These are phyloP conservation scores for Ptilonorhynchus violaceus DNA, from an alignment of 2,113 vertebrate species.

Conservation along the genomic window DNA sequence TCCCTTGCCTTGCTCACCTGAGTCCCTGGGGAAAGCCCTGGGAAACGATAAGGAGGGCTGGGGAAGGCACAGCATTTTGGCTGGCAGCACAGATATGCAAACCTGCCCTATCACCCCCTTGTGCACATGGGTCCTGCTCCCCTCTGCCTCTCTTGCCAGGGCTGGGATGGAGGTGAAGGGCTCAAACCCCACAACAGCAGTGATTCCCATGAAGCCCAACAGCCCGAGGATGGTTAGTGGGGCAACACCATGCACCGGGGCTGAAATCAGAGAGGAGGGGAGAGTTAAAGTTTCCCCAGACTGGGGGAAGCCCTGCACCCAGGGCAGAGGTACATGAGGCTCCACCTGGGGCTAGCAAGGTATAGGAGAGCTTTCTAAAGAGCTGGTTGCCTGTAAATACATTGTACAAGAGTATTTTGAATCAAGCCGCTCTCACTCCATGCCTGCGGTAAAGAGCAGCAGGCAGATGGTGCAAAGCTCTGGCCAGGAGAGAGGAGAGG, in stretches of 20 bases:
- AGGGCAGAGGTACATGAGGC: no score
- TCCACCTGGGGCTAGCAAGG: neutral
- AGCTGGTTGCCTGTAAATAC: neutral
- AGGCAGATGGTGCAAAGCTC: neutral
- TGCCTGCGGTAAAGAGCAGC: neutral
- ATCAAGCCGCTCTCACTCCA: neutral
- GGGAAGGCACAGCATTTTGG: neutral
- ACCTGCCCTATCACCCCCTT: rapidly evolving
- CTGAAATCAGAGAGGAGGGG: neutral
- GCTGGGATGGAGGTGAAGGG: neutral
- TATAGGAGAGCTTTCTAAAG: neutral
- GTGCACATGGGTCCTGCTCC: rapidly evolving
- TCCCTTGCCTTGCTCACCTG: no score
- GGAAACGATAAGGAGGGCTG: rapidly evolving
- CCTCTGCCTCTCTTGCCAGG: neutral
- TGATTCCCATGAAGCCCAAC: neutral
- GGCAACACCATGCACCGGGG: neutral
- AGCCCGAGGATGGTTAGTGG: neutral
- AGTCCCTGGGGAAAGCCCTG: neutral
- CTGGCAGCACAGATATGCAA: neutral
- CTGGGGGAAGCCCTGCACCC: neutral
- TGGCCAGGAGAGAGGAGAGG: neutral
- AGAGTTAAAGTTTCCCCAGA: neutral
- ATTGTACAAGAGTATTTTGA: neutral
- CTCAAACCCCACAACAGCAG: neutral